These are phyloP conservation scores for Bungarus multicinctus DNA, from an alignment of 2,113 vertebrate species.

Conservation along the genomic window DNA sequence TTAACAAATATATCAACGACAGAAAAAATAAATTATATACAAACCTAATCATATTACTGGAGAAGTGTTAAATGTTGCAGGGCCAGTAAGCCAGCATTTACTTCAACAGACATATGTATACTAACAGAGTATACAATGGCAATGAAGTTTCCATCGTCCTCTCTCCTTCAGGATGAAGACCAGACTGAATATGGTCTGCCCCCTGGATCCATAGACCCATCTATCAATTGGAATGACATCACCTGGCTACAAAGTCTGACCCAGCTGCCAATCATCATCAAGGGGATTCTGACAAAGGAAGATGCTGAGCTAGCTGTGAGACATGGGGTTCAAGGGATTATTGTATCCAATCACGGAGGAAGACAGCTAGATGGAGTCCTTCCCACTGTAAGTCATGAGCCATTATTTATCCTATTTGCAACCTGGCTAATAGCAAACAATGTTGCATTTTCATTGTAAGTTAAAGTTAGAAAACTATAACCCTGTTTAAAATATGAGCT, in stretches of 20 bases:
- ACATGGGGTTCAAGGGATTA: slow-evolving; percentile 86
- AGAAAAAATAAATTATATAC: neutral
- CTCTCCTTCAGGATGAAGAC: slow-evolving; percentile 63
- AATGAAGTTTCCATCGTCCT: slow-evolving; percentile 11
- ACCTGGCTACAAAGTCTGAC: slow-evolving; percentile 85
- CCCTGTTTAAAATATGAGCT: neutral
- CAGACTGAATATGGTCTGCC: slow-evolving; percentile 69
- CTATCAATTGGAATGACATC: slow-evolving; percentile 89
- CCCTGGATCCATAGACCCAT: slow-evolving; percentile 77
- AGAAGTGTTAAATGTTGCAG: neutral
- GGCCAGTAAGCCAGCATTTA: neutral
- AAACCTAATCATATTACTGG: neutral
- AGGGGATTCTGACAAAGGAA: slow-evolving; percentile 95
- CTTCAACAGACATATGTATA: neutral
- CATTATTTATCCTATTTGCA: neutral
- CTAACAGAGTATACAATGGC: neutral
- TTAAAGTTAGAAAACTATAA: neutral
- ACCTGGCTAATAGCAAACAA: neutral
- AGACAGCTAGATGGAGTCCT: slow-evolving; percentile 90
- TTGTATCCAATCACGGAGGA: slow-evolving; percentile 95
- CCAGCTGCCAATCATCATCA: slow-evolving; percentile 89
- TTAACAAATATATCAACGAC: neutral
- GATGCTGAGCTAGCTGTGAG: slow-evolving; percentile 90
- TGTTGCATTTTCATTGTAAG: neutral
- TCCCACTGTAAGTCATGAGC: slow-evolving; percentile 76